Evolutionary conservation across 2,888 invertebrate genomes (phyloP), one percentile per base, ranked within the genome.

Genomic region (Drosophila longiperda): DNA sequence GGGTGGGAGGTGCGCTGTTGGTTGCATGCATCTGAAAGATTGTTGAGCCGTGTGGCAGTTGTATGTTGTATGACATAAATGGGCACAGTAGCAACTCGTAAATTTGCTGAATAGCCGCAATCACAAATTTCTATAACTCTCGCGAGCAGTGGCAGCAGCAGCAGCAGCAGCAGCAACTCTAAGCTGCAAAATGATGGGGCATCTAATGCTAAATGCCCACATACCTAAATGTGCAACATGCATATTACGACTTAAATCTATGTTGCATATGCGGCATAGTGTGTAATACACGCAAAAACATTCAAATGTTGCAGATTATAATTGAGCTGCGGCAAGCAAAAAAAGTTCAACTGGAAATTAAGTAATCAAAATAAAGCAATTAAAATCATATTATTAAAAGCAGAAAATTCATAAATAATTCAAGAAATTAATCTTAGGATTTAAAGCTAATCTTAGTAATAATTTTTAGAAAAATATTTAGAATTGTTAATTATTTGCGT

Each of bases 41-140:
- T 64, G 66, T 34, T 64, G 64, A 36, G 66, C 40, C 34, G 54
- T 45, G 54, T 49, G 54, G 74, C 57, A 64, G 81, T 74, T 67
- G 75, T 50, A 4, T 23, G 45, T 65, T 57, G 66, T 62, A 66
- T 83, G 83, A 81, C 80, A 78, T 54, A 70, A 83, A 82, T 83
- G 86, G 81, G 61, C 71, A 83, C 88, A 75, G 87, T 87, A 83
- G 83, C 89, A 80, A 89, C 65, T 73, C 85, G 90, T 87, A 84
- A 84, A 89, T 87, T 75, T 65, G 69, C 73, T 66, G 73, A 79
- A 72, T 23, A 26, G 23, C 34, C 54, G 11, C 34, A 54, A 17
- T 26, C 12, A 23, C 9, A 71, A 29, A 65, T 75, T 71, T 82
- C 66, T 72, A 26, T 67, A 72, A 79, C 62, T 78, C 62, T 78